A percentile compares a stretch with the other conserved stretches of the same genome.
These are phyloP conservation scores for Allophyes oxyacanthae DNA, from an alignment of 2,888 invertebrate genomes.

Conservation along the genomic window DNA sequence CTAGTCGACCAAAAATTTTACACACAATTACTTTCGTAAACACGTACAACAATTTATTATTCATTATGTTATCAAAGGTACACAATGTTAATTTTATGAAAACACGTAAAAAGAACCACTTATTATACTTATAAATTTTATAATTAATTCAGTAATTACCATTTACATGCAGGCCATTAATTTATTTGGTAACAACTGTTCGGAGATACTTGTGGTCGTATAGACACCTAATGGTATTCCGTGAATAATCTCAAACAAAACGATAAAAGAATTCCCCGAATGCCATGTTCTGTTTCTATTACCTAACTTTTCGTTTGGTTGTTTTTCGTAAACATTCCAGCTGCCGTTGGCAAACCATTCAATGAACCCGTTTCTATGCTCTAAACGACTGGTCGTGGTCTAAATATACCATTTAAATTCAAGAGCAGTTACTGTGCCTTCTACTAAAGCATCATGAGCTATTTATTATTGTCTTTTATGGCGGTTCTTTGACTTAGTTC, in stretches of 20 bases:
- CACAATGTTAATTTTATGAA: constrained; percentile 34
- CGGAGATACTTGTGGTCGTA: constrained; percentile 24
- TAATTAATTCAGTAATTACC: constrained; percentile 44
- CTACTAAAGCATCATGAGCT: constrained; percentile 74
- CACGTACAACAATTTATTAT: constrained; percentile 31
- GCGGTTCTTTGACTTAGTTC: constrained; percentile 72
- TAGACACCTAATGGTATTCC: constrained; percentile 40
- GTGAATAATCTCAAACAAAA: constrained; percentile 60
- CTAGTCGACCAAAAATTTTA: background rate
- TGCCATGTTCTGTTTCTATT: constrained; percentile 78
- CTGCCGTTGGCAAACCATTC: constrained; percentile 80
- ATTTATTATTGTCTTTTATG: constrained; percentile 79
- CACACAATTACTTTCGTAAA: constrained; percentile 18
- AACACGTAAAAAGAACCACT: constrained; percentile 28
- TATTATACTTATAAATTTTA: constrained; percentile 14
- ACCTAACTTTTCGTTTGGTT: constrained; percentile 75
- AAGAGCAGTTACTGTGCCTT: constrained; percentile 79
- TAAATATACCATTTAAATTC: constrained; percentile 87
- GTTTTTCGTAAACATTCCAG: constrained; percentile 81
- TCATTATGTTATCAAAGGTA: constrained; percentile 40
- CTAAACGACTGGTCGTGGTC: constrained; percentile 79
- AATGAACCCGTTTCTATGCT: constrained; percentile 86
- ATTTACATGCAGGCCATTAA: constrained; percentile 39
- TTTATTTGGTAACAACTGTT: constrained; percentile 28
- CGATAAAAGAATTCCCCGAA: constrained; percentile 62